Evolutionary conservation across 2,888 invertebrate genomes (phyloP).

Genomic region (Erannis defoliaria): DNA sequence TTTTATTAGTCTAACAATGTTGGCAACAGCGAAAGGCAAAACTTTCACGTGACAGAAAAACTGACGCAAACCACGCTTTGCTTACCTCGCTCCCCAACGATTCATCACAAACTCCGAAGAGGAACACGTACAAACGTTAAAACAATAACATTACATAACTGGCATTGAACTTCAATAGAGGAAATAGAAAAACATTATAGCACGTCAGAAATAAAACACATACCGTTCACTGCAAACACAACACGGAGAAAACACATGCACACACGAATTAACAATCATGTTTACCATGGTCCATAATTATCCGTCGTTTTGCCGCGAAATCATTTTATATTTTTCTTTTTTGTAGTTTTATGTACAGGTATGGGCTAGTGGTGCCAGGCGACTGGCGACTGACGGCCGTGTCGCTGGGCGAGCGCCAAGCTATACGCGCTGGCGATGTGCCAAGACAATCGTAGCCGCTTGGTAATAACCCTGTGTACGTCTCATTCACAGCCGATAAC

Average conservation of each 20-base stretch:
- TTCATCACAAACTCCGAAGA: conserved; percentile 5
- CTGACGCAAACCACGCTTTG: conserved; percentile 11
- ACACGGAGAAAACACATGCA: conserved; percentile 57
- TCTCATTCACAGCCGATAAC: conserved; percentile 59
- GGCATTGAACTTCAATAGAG: conserved; percentile 65
- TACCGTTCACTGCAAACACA: conserved; percentile 41
- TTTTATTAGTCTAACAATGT: not conserved
- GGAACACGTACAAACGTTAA: conserved; percentile 11
- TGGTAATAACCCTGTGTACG: conserved; percentile 30
- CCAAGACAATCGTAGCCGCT: conserved; percentile 51
- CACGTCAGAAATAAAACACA: conserved; percentile 54
- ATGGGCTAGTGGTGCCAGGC: conserved; percentile 57
- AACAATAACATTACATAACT: conserved; percentile 72
- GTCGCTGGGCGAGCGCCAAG: conserved; percentile 70
- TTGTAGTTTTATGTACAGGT: conserved; percentile 55
- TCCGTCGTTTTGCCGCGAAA: conserved; percentile 69
- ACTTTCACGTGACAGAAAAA: conserved; percentile 7
- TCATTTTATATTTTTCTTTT: conserved; percentile 65
- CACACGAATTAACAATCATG: conserved; percentile 48
- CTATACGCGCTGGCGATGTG: conserved; percentile 60
- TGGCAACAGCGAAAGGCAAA: conserved; percentile 9
- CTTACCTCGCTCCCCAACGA: conserved; percentile 9
- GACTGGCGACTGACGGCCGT: conserved; percentile 60
- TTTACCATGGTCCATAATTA: conserved; percentile 78
- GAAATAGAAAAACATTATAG: conserved; percentile 57